Evolutionary conservation across 2,888 invertebrate genomes (phyloP).

Genomic region (Drosophila prostipennis): DNA sequence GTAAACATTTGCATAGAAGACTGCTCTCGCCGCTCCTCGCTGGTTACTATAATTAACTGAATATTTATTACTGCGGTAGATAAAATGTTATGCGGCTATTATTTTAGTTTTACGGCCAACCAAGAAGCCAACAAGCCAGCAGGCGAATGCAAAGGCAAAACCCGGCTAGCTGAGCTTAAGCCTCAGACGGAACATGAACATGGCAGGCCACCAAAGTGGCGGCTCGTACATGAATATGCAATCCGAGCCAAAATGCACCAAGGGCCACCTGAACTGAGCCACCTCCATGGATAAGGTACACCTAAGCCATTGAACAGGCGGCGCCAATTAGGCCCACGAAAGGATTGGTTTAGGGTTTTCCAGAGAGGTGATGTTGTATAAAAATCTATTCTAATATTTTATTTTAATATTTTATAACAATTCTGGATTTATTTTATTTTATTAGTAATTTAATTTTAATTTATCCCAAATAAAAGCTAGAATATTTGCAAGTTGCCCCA

Average conservation of each 20-base stretch:
- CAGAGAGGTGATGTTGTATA: no score
- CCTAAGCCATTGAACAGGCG: constrained; percentile 64
- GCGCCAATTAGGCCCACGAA: constrained; percentile 58
- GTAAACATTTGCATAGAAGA: constrained; percentile 38
- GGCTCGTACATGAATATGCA: constrained; percentile 37
- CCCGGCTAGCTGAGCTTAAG: constrained; percentile 64
- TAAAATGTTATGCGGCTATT: constrained; percentile 80
- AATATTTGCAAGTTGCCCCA: neutral
- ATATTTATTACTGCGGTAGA: constrained; percentile 79
- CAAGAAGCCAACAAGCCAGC: constrained; percentile 53
- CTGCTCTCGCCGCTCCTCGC: constrained; percentile 1
- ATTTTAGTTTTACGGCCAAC: constrained; percentile 75
- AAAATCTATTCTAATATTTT: no score
- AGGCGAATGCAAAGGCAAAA: neutral
- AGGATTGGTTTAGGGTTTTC: neutral
- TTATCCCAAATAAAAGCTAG: neutral
- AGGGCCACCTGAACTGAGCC: constrained; percentile 5
- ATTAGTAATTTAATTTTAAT: neutral
- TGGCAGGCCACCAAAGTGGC: constrained; percentile 33
- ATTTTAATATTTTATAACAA: no score
- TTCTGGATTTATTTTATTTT: no score
- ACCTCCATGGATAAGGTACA: constrained; percentile 35
- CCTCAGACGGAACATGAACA: constrained; percentile 51
- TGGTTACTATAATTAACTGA: constrained; percentile 73
- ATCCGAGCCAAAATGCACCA: constrained; percentile 63